These are phyloP conservation scores for Alloscopus bannaensis DNA, from an alignment of 2,888 invertebrate genomes.

Conservation along the genomic window DNA sequence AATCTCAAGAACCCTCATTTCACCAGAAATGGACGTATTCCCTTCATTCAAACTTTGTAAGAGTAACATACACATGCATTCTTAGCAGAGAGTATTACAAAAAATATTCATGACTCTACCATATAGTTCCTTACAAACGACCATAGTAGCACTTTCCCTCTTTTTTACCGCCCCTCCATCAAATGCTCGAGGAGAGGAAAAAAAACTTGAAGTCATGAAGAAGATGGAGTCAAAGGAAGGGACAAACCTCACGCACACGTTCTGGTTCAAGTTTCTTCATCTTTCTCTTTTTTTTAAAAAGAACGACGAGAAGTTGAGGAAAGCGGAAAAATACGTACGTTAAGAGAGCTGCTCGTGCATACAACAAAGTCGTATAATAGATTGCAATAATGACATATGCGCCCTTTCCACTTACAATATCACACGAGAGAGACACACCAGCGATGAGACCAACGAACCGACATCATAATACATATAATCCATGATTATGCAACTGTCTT, in stretches of 20 bases:
- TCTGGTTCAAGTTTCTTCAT: conserved; percentile 8
- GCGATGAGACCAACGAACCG: conserved; percentile 50
- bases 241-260: not conserved
- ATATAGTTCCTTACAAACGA: not conserved
- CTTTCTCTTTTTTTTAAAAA: too few relatives aligned
- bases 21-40: conserved; percentile 60
- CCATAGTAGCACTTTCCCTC: not conserved
- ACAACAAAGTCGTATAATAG: conserved; percentile 25
- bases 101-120: conserved; percentile 31
- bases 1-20: conserved; percentile 67
- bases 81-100: not conserved
- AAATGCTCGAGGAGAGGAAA: conserved; percentile 1
- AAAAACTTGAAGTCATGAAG: conserved; percentile 32
- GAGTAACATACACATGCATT: conserved; percentile 11
- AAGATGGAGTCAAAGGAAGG: conserved; percentile 7
- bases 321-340: not conserved
- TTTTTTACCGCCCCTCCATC: conserved; percentile 30
- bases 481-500: conserved; percentile 29
- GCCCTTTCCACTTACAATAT: conserved; percentile 32
- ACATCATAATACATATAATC: conserved; percentile 35
- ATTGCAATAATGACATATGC: conserved; percentile 43
- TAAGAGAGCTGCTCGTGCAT: conserved; percentile 22
- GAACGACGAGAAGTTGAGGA: too few relatives aligned
- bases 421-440: conserved; percentile 22
- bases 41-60: conserved; percentile 39